phyloP scores from a whole-genome alignment of 2,888 invertebrate species.

The Sinopyrophorus schimmeli region DNA sequence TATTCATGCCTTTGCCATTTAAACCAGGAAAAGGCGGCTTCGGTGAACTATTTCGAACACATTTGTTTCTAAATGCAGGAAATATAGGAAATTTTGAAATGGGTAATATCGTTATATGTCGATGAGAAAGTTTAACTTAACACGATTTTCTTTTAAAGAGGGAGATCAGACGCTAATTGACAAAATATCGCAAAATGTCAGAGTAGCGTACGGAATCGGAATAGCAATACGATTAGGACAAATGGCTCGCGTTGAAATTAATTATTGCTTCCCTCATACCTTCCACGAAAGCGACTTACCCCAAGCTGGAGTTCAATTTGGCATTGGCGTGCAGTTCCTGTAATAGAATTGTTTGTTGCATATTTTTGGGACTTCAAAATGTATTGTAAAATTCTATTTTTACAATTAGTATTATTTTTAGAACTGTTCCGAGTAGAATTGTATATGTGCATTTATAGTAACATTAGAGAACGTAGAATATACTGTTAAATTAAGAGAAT shows the following conservation, averaged over 20 bases:
- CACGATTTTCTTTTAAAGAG: slow-evolving; percentile 53
- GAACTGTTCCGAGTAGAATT: slow-evolving; percentile 6
- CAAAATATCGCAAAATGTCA: slow-evolving; percentile 59
- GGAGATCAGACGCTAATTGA: slow-evolving; percentile 51
- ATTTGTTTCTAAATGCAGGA: slow-evolving; percentile 88
- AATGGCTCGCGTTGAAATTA: slow-evolving; percentile 90
- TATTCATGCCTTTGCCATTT: slow-evolving; percentile 91
- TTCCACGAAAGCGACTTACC: slow-evolving; percentile 67
- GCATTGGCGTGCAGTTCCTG: slow-evolving; percentile 80
- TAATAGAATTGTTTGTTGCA: slow-evolving; percentile 48
- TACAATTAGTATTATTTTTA: slow-evolving; percentile 21
- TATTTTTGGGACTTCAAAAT: neutral
- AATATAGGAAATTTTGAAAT: slow-evolving; percentile 63
- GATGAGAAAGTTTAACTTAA: too few species aligned
- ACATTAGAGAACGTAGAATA: too few species aligned
- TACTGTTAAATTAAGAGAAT: too few species aligned
- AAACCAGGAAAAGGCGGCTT: slow-evolving; percentile 76
- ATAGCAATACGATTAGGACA: slow-evolving; percentile 81
- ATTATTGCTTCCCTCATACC: slow-evolving; percentile 82
- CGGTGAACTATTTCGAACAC: slow-evolving; percentile 83
- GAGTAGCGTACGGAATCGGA: slow-evolving; percentile 82
- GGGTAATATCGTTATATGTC: too few species aligned
- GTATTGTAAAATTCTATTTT: slow-evolving; percentile 8
- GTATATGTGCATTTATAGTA: too few species aligned
- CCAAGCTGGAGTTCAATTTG: slow-evolving; percentile 78